Evolutionary conservation across 2,797 vertebrate genomes (phyloP), one percentile per base, ranked within the genome.

Genomic region (Anguilla marmorata): DNA sequence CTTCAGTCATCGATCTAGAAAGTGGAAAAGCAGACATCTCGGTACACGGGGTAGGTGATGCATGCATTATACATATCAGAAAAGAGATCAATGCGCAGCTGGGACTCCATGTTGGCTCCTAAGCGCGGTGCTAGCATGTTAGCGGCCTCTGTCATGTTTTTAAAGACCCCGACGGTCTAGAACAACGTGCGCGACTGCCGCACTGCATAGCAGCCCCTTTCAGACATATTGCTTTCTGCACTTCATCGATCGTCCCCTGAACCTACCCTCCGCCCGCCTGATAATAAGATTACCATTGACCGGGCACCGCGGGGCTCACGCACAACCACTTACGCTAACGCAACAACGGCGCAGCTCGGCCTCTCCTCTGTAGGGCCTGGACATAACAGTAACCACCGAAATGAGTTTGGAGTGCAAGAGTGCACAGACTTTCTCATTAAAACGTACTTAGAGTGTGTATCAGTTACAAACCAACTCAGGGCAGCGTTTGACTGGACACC

Each of bases 261-360:
- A 89, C 92, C 90, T 45, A 88, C 90, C 89, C 88, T 16, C 72
- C 88, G 88, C 86, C 86, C 45, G 52, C 85, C 86, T 85, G 74
- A 88, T 92, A 92, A 94, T 91, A 92, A 93, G 93, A 94, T 94
- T 95, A 94, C 86, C 89, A 94, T 88, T 76, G 90, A 93, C 86
- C 86, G 27, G 19, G 45, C 72, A 60, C 27, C 83, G 6, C 69
- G 52, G 27, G 74, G 33, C 58, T 88, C 30, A 11, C 56, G 33
- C 74, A 24, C 72, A 14, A 16, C 12, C 48, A 6, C 11, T n/a
- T 30, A 74, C 82, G 52, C 45, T 0, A 79, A 48, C 37, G 0
- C 54, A 52, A 30, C 21, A 19, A 12, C 21, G 79, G 79, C 79
- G 1, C 27, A 12, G 21, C 45, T 50, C 21, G 14, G 72, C 14